These are phyloP conservation scores for Acronicta alni DNA, from an alignment of 2,888 invertebrate genomes.

Conservation along the genomic window DNA sequence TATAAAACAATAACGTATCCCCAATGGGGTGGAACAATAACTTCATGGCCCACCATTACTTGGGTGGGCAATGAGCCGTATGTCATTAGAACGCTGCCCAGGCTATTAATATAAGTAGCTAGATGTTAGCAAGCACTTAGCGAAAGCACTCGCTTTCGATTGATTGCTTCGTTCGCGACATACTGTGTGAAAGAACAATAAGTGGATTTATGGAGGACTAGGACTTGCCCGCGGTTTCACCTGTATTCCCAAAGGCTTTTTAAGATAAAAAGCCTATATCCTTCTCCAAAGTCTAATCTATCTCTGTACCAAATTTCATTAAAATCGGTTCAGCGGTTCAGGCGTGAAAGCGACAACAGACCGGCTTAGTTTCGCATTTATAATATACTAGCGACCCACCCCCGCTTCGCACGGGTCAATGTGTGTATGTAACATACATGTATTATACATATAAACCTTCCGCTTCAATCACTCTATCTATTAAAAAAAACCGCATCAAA, in stretches of 20 bases:
- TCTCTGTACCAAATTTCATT: too few species aligned
- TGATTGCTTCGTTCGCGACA: slow-evolving; percentile 65
- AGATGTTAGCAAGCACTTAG: slow-evolving; percentile 70
- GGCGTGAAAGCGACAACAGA: too few species aligned
- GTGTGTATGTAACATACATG: too few species aligned
- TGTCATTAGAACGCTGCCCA: slow-evolving; percentile 64
- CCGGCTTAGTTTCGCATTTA: too few species aligned
- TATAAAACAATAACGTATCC: slow-evolving; percentile 32
- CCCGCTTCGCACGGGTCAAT: too few species aligned
- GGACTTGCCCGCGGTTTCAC: neutral
- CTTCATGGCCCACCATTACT: slow-evolving; percentile 68
- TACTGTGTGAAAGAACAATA: slow-evolving; percentile 30
- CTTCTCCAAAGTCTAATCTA: too few species aligned
- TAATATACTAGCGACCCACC: too few species aligned
- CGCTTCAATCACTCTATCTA: too few species aligned
- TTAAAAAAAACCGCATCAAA: too few species aligned
- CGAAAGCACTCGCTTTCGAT: slow-evolving; percentile 66
- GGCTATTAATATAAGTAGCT: slow-evolving; percentile 68
- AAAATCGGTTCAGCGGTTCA: too few species aligned
- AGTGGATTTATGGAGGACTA: slow-evolving; percentile 1
- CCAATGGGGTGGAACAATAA: slow-evolving; percentile 66
- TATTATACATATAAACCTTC: too few species aligned
- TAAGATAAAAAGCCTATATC: too few species aligned
- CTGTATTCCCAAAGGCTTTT: neutral
- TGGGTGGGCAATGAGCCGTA: slow-evolving; percentile 70